Percentiles rank a stretch among this genome's conserved stretches.
Evolutionary conservation across 2,113 vertebrate genomes (phyloP).

Genomic region (Aspidoscelis tigris): DNA sequence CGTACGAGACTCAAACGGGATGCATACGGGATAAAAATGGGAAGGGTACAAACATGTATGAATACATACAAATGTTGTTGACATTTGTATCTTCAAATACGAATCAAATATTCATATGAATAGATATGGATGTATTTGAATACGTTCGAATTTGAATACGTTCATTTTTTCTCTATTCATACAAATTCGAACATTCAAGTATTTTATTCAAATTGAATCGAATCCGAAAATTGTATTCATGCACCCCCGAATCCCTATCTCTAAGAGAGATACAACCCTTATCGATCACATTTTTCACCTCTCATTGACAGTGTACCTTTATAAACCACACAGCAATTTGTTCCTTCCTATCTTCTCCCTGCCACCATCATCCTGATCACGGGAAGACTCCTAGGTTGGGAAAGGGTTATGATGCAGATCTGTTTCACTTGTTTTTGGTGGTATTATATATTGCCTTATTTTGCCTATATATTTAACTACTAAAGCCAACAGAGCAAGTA

Average conservation of each 20-base stretch:
- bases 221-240: too few relatives aligned
- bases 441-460: neutral
- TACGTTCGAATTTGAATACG: too few relatives aligned
- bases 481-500: neutral
- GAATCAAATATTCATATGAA: too few relatives aligned
- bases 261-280: neutral
- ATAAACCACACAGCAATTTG: neutral
- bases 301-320: neutral
- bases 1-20: too few relatives aligned
- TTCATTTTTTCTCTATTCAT: too few relatives aligned
- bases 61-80: too few relatives aligned
- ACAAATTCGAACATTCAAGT: too few relatives aligned
- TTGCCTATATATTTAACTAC: neutral
- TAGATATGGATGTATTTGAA: too few relatives aligned
- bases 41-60: too few relatives aligned
- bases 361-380: neutral
- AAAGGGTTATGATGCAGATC: neutral
- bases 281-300: neutral
- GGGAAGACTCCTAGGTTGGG: neutral
- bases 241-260: neutral
- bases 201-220: too few relatives aligned
- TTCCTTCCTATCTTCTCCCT: neutral
- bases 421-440: neutral
- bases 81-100: too few relatives aligned
- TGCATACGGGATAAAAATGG: too few relatives aligned